Conservation (phyloP, 2,888 invertebrate species). For the Neria commutata region DNA sequence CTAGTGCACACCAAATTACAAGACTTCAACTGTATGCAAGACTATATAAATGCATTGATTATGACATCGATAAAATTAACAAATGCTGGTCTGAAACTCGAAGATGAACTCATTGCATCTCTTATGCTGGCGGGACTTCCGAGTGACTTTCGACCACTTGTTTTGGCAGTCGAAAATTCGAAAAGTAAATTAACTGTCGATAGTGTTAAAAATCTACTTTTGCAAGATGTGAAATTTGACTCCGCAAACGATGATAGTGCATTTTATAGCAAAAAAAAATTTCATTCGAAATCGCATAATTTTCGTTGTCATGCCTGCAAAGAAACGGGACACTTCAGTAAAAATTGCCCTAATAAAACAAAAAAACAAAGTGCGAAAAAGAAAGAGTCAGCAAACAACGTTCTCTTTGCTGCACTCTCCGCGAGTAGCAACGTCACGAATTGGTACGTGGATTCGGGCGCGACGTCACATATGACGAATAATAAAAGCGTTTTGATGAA, state of each 20-base stretch:
- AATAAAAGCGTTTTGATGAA: conserved; percentile 14
- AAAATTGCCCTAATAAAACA: conserved; percentile 24
- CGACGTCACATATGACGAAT: conserved; percentile 22
- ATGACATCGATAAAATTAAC: conserved; percentile 26
- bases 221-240: conserved; percentile 30
- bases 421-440: conserved; percentile 18
- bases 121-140: conserved; percentile 28
- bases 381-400: no score
- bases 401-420: conserved; percentile 21
- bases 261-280: conserved; percentile 9
- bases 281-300: no score
- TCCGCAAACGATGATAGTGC: conserved; percentile 19
- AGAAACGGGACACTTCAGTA: conserved; percentile 22
- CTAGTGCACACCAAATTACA: conserved; percentile 23
- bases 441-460: conserved; percentile 25
- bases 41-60: conserved; percentile 29
- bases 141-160: conserved; percentile 21
- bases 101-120: conserved; percentile 28
- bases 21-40: conserved; percentile 24
- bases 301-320: conserved; percentile 25
- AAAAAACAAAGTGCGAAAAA: not conserved
- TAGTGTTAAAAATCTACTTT: conserved; percentile 20
- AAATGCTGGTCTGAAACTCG: conserved; percentile 28
- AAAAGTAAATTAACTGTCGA: conserved; percentile 21
- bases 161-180: conserved; percentile 27